phyloP scores from a whole-genome alignment of 2,113 vertebrate species.

The Sylvilagus bachmani region DNA sequence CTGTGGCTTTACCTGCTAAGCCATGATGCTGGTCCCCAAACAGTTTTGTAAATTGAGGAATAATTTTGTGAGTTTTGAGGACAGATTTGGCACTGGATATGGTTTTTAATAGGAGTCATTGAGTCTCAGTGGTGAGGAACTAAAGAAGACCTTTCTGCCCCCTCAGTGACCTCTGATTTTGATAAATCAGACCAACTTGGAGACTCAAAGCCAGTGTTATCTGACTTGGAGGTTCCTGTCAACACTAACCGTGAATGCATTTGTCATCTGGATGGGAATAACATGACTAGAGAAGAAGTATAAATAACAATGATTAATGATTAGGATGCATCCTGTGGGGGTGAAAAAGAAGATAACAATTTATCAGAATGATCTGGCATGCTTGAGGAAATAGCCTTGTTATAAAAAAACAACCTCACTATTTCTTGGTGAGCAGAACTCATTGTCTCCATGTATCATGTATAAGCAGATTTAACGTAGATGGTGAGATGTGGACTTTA shows the following conservation, averaged over 20 bases:
- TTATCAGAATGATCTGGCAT: not conserved
- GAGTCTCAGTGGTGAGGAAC: not conserved
- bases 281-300: not conserved
- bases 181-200: not conserved
- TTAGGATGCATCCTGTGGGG: not conserved
- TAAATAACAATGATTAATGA: not conserved
- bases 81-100: not conserved
- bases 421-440: not conserved
- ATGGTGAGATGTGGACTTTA: not conserved
- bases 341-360: not conserved
- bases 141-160: not conserved
- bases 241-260: not conserved
- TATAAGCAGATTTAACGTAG: not conserved
- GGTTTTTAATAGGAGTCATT: not conserved
- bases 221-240: not conserved
- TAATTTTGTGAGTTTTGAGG: conserved; percentile 21
- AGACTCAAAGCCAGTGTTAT: not conserved
- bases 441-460: not conserved
- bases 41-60: not conserved
- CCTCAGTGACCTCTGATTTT: not conserved
- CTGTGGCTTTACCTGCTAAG: too few species aligned
- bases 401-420: not conserved
- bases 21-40: too few species aligned
- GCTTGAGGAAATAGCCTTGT: not conserved
- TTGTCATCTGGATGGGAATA: not conserved